Evolutionary conservation across 2,888 invertebrate genomes (phyloP).

Genomic region (Hydriomena furcata): DNA sequence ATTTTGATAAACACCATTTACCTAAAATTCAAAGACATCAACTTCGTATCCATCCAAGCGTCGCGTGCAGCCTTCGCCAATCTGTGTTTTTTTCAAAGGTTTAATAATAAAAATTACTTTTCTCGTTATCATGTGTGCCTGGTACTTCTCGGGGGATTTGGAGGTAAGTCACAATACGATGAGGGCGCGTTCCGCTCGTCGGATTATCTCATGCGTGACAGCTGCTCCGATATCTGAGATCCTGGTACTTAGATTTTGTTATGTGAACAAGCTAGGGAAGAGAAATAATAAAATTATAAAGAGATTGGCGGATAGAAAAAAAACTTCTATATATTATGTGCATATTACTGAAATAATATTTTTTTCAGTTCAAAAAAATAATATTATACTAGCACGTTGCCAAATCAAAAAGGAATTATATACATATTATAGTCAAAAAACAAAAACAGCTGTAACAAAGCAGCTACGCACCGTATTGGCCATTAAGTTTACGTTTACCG

Average conservation of each 20-base stretch:
- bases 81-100: constrained; percentile 61
- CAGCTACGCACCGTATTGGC: too few relatives aligned
- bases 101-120: constrained; percentile 82
- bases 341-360: too few relatives aligned
- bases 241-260: constrained; percentile 52
- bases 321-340: too few relatives aligned
- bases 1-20: background rate
- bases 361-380: too few relatives aligned
- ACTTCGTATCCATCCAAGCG: constrained; percentile 7
- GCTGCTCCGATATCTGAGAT: constrained; percentile 57
- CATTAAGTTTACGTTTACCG: too few relatives aligned
- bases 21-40: background rate
- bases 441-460: too few relatives aligned
- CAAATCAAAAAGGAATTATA: too few relatives aligned
- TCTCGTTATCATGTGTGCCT: constrained; percentile 75
- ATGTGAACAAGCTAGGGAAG: constrained; percentile 25
- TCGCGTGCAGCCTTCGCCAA: constrained; percentile 6
- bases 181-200: constrained; percentile 59
- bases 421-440: too few relatives aligned
- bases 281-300: constrained; percentile 4
- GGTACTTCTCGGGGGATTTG: constrained; percentile 58
- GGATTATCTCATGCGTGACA: constrained; percentile 79
- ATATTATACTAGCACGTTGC: too few relatives aligned
- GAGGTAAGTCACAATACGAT: constrained; percentile 54
- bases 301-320: background rate